These are phyloP conservation scores for Trachymyrmex cornetzi DNA, from an alignment of 1,140 invertebrate genomes.

Conservation along the genomic window DNA sequence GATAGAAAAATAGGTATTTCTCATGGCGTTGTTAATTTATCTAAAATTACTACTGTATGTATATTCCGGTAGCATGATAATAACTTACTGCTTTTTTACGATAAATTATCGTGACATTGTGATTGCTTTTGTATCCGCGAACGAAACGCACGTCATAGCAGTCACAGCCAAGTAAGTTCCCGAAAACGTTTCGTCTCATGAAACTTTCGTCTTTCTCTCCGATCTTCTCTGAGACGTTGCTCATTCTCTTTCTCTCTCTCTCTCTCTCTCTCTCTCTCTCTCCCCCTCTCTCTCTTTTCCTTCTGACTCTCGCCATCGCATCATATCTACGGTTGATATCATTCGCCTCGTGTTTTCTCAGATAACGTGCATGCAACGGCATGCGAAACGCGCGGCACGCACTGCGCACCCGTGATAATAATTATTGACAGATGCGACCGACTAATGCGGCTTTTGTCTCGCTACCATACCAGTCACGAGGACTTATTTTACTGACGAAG, in stretches of 20 bases:
- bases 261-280: no score
- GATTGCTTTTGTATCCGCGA: constrained; percentile 1
- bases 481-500: constrained; percentile 40
- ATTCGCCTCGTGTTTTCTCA: constrained; percentile 75
- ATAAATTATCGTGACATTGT: constrained; percentile 23
- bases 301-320: no score
- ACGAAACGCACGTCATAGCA: not conserved
- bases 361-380: constrained; percentile 68
- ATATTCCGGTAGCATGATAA: not conserved
- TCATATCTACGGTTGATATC: constrained; percentile 80
- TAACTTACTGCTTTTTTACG: constrained; percentile 21
- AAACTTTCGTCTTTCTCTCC: constrained; percentile 14
- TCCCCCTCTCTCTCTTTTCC: not conserved
- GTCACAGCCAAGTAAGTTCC: not conserved
- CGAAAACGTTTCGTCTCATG: constrained; percentile 24
- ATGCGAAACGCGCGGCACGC: constrained; percentile 62
- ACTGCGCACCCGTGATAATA: constrained; percentile 70
- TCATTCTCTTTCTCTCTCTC: no score
- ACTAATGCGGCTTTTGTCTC: constrained; percentile 68
- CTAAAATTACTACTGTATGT: constrained; percentile 10
- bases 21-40: constrained; percentile 1
- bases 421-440: constrained; percentile 78
- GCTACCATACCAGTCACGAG: constrained; percentile 22
- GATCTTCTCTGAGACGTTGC: constrained; percentile 1
- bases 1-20: not conserved